Conservation (phyloP, 2,797 vertebrate genomes). For the Mormyrus hasselquistii region DNA sequence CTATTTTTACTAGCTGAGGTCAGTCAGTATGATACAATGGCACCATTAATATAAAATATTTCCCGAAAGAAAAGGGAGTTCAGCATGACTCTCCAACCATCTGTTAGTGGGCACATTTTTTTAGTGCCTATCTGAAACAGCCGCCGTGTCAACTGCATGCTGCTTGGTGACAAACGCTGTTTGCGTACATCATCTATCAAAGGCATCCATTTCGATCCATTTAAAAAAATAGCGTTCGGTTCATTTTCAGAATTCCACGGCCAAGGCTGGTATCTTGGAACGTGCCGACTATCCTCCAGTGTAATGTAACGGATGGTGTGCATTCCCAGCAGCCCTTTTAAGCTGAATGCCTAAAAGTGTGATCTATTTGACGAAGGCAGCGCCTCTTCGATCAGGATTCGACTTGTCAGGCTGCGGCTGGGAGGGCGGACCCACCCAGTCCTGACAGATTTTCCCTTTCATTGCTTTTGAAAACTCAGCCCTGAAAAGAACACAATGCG, state of each 20-base stretch:
- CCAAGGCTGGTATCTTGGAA: not conserved
- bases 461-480: not conserved
- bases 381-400: not conserved
- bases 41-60: not conserved
- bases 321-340: not conserved
- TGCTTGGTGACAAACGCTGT: not conserved
- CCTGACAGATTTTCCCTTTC: not conserved
- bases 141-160: not conserved
- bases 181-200: not conserved
- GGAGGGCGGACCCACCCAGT: not conserved
- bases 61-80: not conserved
- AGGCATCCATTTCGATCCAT: not conserved
- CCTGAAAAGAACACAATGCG: not conserved
- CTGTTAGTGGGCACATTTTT: not conserved
- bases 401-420: not conserved
- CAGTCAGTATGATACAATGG: not conserved
- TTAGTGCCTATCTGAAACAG: not conserved
- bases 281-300: not conserved
- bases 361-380: not conserved
- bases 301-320: not conserved
- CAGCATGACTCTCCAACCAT: not conserved
- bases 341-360: not conserved
- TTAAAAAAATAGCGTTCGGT: not conserved
- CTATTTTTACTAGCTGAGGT: slow-evolving; percentile 8
- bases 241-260: not conserved